phyloP scores from a whole-genome alignment of 1,140 invertebrate genomes.

The Diachasma alloeum region DNA sequence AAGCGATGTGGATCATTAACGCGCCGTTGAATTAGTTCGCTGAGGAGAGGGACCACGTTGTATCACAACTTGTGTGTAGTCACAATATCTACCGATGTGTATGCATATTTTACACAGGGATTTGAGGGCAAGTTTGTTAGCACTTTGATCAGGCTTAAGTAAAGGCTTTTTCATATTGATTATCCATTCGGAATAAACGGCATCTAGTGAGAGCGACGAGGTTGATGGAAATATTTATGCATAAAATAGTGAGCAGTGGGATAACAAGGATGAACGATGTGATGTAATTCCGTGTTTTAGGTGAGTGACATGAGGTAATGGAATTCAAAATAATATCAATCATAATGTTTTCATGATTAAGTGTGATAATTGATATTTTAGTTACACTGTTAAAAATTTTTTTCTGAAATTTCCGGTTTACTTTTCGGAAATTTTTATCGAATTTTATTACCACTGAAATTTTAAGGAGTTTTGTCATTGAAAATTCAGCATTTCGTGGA shows the following conservation, averaged over 20 bases:
- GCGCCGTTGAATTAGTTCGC: neutral
- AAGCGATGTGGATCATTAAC: neutral
- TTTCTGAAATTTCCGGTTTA: too few relatives aligned
- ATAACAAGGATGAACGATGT: neutral
- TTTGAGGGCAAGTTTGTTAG: neutral
- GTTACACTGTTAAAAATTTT: too few relatives aligned
- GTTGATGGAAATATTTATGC: neutral
- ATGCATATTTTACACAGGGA: neutral
- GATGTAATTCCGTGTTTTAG: too few relatives aligned
- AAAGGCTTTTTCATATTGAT: slow-evolving; percentile 10
- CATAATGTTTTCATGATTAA: too few relatives aligned
- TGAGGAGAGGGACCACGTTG: neutral
- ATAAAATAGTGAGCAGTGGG: neutral
- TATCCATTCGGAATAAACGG: slow-evolving; percentile 16
- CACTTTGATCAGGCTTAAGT: slow-evolving; percentile 24
- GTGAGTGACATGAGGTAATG: too few relatives aligned
- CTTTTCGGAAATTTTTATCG: too few relatives aligned
- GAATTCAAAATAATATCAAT: too few relatives aligned
- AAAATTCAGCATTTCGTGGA: too few relatives aligned
- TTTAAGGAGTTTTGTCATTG: too few relatives aligned
- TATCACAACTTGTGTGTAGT: neutral
- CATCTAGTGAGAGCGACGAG: neutral
- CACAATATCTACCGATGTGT: neutral
- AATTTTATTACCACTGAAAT: too few relatives aligned
- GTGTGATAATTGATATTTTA: too few relatives aligned